phyloP scores from a whole-genome alignment of 2,888 invertebrate species.

The Dorcus parallelipipedus region DNA sequence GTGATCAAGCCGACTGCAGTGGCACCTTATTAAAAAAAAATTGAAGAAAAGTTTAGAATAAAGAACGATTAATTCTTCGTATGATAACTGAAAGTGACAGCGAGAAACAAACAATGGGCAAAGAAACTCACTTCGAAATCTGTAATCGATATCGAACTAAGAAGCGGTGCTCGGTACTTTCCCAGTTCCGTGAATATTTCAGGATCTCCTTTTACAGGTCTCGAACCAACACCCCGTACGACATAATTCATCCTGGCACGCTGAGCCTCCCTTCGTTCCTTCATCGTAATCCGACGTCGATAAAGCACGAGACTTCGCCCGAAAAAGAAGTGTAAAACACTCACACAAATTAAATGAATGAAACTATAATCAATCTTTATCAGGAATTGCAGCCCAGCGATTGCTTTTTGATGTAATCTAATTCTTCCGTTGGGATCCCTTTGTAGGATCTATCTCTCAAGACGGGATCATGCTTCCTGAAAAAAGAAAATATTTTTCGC shows the following conservation, averaged over 20 bases:
- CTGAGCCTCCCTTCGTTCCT: neutral
- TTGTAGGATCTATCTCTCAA: no score
- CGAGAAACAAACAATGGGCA: neutral
- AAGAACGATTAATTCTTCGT: no score
- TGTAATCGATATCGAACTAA: neutral
- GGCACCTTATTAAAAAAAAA: no score
- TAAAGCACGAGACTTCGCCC: neutral
- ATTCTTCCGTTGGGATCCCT: constrained; percentile 9
- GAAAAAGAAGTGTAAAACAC: constrained; percentile 19
- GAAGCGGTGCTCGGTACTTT: neutral
- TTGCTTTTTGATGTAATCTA: constrained; percentile 13
- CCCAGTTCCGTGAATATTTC: neutral
- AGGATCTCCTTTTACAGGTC: neutral
- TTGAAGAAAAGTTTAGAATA: no score
- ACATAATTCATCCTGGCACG: neutral
- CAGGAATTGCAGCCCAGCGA: constrained; percentile 9
- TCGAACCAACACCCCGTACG: neutral
- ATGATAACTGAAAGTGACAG: neutral
- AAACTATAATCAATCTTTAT: constrained; percentile 19
- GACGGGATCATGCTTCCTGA: no score
- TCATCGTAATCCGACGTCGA: neutral
- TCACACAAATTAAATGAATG: constrained; percentile 20
- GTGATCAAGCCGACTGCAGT: no score
- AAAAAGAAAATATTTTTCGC: no score
- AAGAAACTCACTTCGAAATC: neutral